phyloP scores from a whole-genome alignment of 2,888 invertebrate species.

The Campaea margaritaria region DNA sequence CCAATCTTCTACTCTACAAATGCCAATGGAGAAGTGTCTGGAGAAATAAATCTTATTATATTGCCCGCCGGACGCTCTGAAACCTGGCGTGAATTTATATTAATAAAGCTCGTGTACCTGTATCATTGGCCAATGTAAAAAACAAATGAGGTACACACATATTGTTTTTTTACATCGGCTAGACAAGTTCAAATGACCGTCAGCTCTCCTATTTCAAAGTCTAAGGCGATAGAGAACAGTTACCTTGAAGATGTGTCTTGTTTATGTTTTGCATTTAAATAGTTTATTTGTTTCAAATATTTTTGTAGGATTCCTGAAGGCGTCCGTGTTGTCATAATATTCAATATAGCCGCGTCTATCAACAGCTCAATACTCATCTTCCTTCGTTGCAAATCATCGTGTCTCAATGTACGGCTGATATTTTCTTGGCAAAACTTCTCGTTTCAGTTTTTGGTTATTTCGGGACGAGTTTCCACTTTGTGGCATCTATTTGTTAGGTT shows the following conservation, averaged over 20 bases:
- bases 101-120: neutral
- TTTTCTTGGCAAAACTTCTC: slow-evolving; percentile 75
- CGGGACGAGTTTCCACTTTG: slow-evolving; percentile 59
- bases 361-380: slow-evolving; percentile 49
- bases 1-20: slow-evolving; percentile 18
- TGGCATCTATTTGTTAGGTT: slow-evolving; percentile 47
- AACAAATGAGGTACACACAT: too few relatives aligned
- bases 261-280: slow-evolving; percentile 17
- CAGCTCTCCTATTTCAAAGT: slow-evolving; percentile 13
- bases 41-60: slow-evolving; percentile 10
- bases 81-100: slow-evolving; percentile 4
- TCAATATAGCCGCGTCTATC: slow-evolving; percentile 53
- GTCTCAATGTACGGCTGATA: slow-evolving; percentile 52
- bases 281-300: slow-evolving; percentile 19
- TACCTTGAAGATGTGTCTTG: slow-evolving; percentile 17
- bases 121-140: too few relatives aligned
- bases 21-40: slow-evolving; percentile 6
- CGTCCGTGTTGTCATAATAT: slow-evolving; percentile 48
- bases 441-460: slow-evolving; percentile 70
- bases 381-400: slow-evolving; percentile 52
- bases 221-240: neutral
- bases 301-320: slow-evolving; percentile 13
- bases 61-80: slow-evolving; percentile 3
- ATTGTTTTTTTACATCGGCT: slow-evolving; percentile 1
- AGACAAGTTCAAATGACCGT: slow-evolving; percentile 9